Conservation (phyloP, 92 coral and sea anemone species). For the Parazoanthus darwini region DNA sequence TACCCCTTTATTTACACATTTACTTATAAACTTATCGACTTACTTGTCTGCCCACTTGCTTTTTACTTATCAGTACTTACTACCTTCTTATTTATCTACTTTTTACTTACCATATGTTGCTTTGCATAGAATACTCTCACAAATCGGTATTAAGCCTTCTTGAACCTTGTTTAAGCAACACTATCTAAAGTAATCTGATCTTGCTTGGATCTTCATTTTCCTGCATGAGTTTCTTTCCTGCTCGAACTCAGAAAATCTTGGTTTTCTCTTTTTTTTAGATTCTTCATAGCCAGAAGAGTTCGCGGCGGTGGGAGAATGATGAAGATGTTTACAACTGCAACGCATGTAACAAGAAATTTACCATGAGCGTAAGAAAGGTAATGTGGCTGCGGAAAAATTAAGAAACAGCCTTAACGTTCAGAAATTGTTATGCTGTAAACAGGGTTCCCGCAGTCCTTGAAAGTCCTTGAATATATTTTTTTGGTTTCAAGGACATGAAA, state of each 20-base stretch:
- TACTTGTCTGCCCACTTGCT: background rate
- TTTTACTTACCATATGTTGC: background rate
- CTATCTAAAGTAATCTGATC: background rate
- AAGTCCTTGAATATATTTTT: no score
- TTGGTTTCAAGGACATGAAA: no score
- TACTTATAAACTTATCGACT: no score
- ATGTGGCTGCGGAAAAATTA: background rate
- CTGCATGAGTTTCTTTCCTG: background rate
- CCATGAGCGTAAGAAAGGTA: conserved; percentile 86
- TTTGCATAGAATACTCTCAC: background rate
- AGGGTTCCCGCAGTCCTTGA: no score
- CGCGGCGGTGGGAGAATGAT: conserved; percentile 97
- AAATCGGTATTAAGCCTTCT: background rate
- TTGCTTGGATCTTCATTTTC: background rate
- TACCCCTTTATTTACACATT: no score
- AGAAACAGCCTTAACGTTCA: no score
- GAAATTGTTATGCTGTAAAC: no score
- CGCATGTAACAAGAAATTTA: conserved; percentile 82
- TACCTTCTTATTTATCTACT: background rate
- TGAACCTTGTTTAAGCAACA: background rate
- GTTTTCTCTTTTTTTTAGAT: conserved; percentile 46
- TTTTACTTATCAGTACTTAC: no score
- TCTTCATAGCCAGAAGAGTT: conserved; percentile 75
- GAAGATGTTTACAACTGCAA: conserved; percentile 80
- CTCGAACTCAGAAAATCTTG: background rate